phyloP scores from a whole-genome alignment of 2,888 invertebrate species.

The Heliconius aoede region DNA sequence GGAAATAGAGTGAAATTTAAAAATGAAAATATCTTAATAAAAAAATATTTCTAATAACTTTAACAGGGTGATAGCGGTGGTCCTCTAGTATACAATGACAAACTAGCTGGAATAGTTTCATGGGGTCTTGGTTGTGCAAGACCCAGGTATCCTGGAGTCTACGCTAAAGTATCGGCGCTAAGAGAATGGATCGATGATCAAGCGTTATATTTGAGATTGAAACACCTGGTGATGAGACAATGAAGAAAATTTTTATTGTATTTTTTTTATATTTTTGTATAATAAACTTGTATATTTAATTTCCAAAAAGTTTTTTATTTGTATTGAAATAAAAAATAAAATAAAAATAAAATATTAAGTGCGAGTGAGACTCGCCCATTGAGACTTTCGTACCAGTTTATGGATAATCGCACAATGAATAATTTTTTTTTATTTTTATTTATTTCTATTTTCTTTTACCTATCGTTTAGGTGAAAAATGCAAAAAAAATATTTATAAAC shows the following conservation, averaged over 20 bases:
- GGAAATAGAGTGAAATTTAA: too few species aligned
- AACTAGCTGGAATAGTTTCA: conserved; percentile 77
- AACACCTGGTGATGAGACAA: conserved; percentile 53
- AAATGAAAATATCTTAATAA: too few species aligned
- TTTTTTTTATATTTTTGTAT: conserved; percentile 20
- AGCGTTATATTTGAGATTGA: conserved; percentile 56
- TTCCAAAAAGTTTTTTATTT: not conserved
- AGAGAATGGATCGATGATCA: conserved; percentile 71
- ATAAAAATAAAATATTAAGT: too few species aligned
- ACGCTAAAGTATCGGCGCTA: conserved; percentile 73
- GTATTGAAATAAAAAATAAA: too few species aligned
- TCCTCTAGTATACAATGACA: conserved; percentile 67
- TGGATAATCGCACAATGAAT: too few species aligned
- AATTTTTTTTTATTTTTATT: too few species aligned
- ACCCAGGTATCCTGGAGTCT: conserved; percentile 76
- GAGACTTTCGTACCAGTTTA: too few species aligned
- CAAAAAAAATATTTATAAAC: conserved; percentile 14
- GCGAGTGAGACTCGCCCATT: too few species aligned
- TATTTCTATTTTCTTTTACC: too few species aligned
- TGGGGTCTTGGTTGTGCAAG: conserved; percentile 79
- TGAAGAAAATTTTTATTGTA: not conserved
- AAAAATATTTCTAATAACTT: conserved; percentile 20
- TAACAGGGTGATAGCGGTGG: conserved; percentile 82
- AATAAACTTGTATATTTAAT: not conserved
- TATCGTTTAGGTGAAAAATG: too few species aligned